These are phyloP conservation scores for Heliconius ismenius DNA, from an alignment of 2,888 invertebrate species.

Conservation along the genomic window DNA sequence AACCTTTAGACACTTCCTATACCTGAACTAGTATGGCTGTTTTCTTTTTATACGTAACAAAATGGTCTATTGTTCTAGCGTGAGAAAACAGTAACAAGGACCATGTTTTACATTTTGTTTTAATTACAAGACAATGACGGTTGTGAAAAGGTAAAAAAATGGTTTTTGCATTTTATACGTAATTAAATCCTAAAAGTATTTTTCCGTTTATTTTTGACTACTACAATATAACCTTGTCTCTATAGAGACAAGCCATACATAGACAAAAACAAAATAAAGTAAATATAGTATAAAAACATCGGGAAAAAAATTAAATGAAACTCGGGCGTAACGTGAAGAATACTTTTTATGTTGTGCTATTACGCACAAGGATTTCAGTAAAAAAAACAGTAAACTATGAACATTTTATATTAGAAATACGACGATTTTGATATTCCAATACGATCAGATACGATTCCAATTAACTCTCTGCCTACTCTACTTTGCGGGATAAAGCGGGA, in stretches of 20 bases:
- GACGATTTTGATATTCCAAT: too few species aligned
- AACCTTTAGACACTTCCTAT: too few species aligned
- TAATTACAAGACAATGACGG: background rate
- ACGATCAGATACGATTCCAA: too few species aligned
- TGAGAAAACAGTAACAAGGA: slow-evolving; percentile 9
- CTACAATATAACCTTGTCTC: background rate
- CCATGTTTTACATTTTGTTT: background rate
- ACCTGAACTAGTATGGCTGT: background rate
- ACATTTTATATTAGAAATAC: too few species aligned
- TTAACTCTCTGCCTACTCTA: too few species aligned
- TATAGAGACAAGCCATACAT: background rate
- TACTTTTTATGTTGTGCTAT: background rate
- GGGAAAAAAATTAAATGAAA: background rate
- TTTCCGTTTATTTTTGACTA: background rate
- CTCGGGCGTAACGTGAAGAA: background rate
- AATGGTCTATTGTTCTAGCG: background rate
- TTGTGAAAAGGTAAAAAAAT: background rate
- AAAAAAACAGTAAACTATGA: background rate
- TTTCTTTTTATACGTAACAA: background rate
- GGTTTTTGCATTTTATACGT: background rate
- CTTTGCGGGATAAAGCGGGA: too few species aligned
- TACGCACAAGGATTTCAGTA: background rate
- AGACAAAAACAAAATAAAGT: background rate
- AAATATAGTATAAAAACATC: background rate
- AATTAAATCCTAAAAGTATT: background rate